Evolutionary conservation across 2,888 invertebrate species (phyloP).

Genomic region (Heliconius sara): DNA sequence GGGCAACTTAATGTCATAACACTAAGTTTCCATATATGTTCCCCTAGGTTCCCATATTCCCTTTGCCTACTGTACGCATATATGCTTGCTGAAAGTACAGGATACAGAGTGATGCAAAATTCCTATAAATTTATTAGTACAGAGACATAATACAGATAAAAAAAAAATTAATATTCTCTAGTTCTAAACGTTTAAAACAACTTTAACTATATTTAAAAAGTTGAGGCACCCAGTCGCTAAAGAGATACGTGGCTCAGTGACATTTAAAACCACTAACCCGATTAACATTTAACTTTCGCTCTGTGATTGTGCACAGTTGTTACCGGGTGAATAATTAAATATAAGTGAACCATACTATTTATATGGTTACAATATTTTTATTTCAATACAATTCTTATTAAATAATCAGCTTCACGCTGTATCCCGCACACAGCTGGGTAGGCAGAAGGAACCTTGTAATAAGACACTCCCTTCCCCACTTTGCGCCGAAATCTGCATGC

Average conservation of each 20-base stretch:
- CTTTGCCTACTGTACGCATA: no score
- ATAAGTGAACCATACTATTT: not conserved
- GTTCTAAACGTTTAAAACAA: not conserved
- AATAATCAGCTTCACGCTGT: not conserved
- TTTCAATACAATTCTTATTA: not conserved
- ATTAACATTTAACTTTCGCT: slow-evolving; percentile 23
- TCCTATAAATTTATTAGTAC: no score
- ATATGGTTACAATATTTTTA: not conserved
- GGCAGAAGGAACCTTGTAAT: not conserved
- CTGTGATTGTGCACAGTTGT: slow-evolving; percentile 19
- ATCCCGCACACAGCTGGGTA: not conserved
- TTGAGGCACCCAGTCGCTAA: slow-evolving; percentile 1
- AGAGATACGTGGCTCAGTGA: slow-evolving; percentile 11
- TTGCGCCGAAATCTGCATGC: no score
- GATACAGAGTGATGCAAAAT: no score
- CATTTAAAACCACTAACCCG: slow-evolving; percentile 21
- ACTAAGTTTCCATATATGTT: no score
- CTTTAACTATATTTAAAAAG: slow-evolving; percentile 7
- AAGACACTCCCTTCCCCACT: not conserved
- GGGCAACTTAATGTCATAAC: no score
- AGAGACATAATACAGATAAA: no score
- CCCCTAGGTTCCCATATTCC: no score
- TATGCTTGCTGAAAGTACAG: no score
- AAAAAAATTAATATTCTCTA: not conserved
- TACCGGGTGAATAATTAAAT: slow-evolving; percentile 14